phyloP scores from a whole-genome alignment of 2,113 vertebrate genomes.

The Passer domesticus region DNA sequence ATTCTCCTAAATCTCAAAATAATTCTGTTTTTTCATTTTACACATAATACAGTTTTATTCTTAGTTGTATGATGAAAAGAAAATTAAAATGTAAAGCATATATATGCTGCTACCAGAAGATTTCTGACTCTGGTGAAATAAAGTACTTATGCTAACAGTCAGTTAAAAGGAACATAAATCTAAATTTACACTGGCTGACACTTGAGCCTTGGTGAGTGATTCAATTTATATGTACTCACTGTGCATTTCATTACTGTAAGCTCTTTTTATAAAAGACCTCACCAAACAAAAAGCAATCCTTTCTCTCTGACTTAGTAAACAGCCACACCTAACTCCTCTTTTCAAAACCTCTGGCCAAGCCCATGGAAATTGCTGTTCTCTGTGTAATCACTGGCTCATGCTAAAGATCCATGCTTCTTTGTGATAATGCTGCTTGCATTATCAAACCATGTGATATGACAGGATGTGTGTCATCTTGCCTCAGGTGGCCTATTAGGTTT shows the following conservation, averaged over 20 bases:
- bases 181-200: slow-evolving; percentile 35
- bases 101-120: not conserved
- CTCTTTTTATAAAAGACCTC: not conserved
- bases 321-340: not conserved
- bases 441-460: not conserved
- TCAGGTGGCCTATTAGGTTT: not conserved
- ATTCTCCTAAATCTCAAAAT: not conserved
- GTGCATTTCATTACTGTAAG: not conserved
- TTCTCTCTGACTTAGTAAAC: not conserved
- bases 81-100: not conserved
- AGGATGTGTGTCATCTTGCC: not conserved
- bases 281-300: not conserved
- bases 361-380: not conserved
- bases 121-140: not conserved
- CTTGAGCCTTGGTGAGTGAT: not conserved
- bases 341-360: not conserved
- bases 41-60: not conserved
- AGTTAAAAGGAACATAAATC: slow-evolving; percentile 24
- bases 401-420: not conserved
- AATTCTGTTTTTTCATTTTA: not conserved
- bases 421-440: not conserved
- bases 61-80: not conserved
- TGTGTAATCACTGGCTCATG: not conserved
- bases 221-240: not conserved
- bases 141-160: not conserved